These are phyloP conservation scores for Coendou prehensilis DNA, from an alignment of 2,797 vertebrate species.

Conservation along the genomic window DNA sequence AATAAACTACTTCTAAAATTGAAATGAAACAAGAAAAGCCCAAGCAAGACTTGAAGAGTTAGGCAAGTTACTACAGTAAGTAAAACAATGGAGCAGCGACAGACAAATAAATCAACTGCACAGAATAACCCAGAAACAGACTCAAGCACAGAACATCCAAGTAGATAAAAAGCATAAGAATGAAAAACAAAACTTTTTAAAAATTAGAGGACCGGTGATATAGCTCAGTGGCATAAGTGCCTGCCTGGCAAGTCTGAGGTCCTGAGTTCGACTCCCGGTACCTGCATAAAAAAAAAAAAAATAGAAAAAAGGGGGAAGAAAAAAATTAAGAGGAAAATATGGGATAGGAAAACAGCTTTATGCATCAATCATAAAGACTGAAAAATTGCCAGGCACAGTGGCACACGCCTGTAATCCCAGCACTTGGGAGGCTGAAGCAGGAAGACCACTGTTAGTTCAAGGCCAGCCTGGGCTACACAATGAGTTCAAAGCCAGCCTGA, in stretches of 20 bases:
- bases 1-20: neutral
- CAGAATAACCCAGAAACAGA: neutral
- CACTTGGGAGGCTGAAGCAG: neutral
- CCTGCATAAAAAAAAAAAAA: no score
- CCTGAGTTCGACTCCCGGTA: no score
- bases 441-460: neutral
- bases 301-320: neutral
- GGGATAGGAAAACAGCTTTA: neutral
- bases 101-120: neutral
- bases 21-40: neutral
- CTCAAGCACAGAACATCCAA: neutral
- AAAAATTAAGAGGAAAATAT: neutral
- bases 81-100: neutral
- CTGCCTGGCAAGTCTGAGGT: no score
- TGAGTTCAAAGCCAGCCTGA: neutral
- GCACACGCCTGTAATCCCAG: neutral
- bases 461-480: neutral
- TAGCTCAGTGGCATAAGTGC: no score
- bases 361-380: neutral
- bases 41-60: neutral
- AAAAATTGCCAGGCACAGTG: neutral
- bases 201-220: neutral
- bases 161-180: neutral
- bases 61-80: neutral
- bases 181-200: neutral